phyloP scores from a whole-genome alignment of 2,113 vertebrate genomes.

The Hyperoodon ampullatus region DNA sequence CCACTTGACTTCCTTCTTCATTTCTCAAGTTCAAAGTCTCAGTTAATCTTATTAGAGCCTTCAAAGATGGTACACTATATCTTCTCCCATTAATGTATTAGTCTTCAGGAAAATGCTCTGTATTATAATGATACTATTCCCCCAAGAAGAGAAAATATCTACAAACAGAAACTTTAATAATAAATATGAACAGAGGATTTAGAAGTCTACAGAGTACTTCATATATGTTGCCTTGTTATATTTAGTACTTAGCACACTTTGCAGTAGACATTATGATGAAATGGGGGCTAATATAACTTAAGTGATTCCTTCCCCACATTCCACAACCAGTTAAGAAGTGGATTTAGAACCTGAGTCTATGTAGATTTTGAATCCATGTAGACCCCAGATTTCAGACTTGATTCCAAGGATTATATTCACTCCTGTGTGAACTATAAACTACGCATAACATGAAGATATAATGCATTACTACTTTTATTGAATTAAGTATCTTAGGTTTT shows the following conservation, averaged over 20 bases:
- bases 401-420: background rate
- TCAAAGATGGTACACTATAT: background rate
- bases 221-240: background rate
- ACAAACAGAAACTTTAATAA: background rate
- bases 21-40: background rate
- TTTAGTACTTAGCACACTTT: background rate
- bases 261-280: background rate
- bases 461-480: background rate
- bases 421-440: background rate
- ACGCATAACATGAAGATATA: background rate
- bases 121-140: background rate
- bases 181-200: background rate
- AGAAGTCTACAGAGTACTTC: background rate
- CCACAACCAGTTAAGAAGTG: background rate
- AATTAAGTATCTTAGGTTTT: background rate
- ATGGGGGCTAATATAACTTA: background rate
- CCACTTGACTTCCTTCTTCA: background rate
- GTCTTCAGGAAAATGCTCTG: background rate
- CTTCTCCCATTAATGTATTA: background rate
- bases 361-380: background rate
- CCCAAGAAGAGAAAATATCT: background rate
- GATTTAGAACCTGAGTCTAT: background rate
- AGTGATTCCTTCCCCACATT: background rate
- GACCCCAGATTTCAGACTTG: background rate
- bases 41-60: background rate